Base-by-base conservation (phyloP, 2,797 vertebrate species). In the Malurus leucopterus region DNA sequence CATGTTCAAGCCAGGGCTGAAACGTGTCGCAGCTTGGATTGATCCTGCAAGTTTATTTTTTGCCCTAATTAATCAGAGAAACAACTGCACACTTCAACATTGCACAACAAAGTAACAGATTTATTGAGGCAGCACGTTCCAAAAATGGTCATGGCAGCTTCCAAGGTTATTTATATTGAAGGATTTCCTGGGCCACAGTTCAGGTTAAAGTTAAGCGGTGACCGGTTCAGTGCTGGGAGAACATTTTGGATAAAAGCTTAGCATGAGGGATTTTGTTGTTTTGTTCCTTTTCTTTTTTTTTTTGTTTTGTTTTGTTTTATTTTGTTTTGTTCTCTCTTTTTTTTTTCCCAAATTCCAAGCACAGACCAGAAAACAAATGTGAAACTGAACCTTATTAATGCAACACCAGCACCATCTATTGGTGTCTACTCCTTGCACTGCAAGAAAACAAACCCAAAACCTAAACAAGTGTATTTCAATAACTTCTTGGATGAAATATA, bases 41-140 rank as follows among this genome's bases (percentile, higher is more conserved):
- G 81, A 95, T 92, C 63, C 2, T 32, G 50, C 84, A 61, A 94
- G 92, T 91, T 94, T 94, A 91, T 96, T 95, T 95, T 95, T 90
- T 95, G 75, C 91, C 62, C 84, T 80, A 95, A 95, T 95, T 96
- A 95, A 95, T 96, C 95, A 95, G 91, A 70, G 92, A 94, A 94
- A 93, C 88, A 95, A 95, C 92, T 79, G 84, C 84, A 93, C 62
- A 67, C 82, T 95, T 93, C 93, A 95, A 70, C 90, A 84, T 96
- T 96, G 95, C 96, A 96, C 95, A 96, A 96, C 93, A 90, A 88
- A 94, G 65, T 86, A 88, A 92, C 76, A 95, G 93, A 95, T 96
- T 96, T 96, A 95, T 95, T 55, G 78, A 91, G 87, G 79, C 83
- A 95, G 55, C 30, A 7, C 0, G 76, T 91, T 94, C 94, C 93